Evolutionary conservation across 1,140 invertebrate species (phyloP), one percentile per base, ranked within the genome.

Genomic region (Solenopsis invicta): DNA sequence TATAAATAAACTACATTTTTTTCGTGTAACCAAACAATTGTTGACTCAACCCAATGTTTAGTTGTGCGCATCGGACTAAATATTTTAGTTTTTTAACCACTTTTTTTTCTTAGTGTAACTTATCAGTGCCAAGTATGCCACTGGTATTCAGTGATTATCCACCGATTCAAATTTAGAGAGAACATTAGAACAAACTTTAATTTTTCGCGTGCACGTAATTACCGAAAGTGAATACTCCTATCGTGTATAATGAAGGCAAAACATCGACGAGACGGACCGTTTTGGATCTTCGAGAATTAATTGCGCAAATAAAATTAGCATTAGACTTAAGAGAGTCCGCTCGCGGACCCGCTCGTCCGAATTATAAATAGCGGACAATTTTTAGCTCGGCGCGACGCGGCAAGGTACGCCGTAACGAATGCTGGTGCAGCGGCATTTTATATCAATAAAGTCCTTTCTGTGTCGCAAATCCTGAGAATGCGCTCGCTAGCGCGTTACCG

Each of bases 361-460:
- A 59, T 82, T 82, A 74, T 72, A 56, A 72, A 74, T 45, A 21
- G 34, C 37, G 52, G 13, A 45, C 37, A 37, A 74, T 74, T 74
- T 84, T 74, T 50, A 45, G 56, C 5, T 24, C 34, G n/a, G 21
- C 21, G 21, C 6, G 29, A 29, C 29, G 9, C 21, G 24, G 6
- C 37, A 37, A 74, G 34, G 16, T 10, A 16, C 80, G 37, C 37
- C 12, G 16, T 74, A 61, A 82, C n/a, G 45, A 74, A 74, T 48
- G 67, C 52, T 12, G 24, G 24, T 74, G 18, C 61, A 48, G 52
- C 67, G 21, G 54, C 41, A 74, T 84, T 84, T 84, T 74, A 84
- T 84, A 85, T 85, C 82, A 85, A 85, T 75, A 56, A 85, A 48
- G 52, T 85, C 41, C 74, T 78, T 67, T 67, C 62, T 66, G 75